Conservation (phyloP, 2,113 vertebrate genomes). For the Mormyrus iriodes region DNA sequence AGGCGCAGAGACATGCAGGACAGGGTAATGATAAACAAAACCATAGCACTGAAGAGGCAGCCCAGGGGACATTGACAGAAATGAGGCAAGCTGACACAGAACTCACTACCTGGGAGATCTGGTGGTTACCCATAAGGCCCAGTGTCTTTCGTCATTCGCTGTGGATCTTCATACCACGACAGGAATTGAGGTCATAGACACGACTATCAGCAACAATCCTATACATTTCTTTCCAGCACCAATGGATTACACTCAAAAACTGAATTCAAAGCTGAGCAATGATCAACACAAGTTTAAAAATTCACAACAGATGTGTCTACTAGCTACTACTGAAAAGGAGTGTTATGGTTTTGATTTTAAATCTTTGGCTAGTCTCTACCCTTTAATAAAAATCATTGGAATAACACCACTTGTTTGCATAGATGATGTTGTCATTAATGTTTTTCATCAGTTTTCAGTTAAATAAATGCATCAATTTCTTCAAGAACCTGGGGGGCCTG, state of each 20-base stretch:
- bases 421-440: neutral
- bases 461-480: neutral
- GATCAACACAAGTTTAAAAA: neutral
- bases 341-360: neutral
- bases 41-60: no score
- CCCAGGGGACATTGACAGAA: neutral
- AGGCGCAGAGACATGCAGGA: neutral
- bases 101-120: neutral
- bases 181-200: neutral
- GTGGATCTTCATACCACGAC: neutral
- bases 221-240: neutral
- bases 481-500: neutral
- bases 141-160: neutral
- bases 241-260: neutral
- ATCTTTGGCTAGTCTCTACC: neutral
- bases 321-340: neutral
- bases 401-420: neutral
- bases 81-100: neutral
- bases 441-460: neutral
- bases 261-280: neutral
- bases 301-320: neutral
- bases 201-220: neutral
- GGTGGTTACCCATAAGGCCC: neutral
- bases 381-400: neutral
- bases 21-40: neutral